These are phyloP conservation scores for Phengaris arion DNA, from an alignment of 2,888 invertebrate genomes.

Conservation along the genomic window DNA sequence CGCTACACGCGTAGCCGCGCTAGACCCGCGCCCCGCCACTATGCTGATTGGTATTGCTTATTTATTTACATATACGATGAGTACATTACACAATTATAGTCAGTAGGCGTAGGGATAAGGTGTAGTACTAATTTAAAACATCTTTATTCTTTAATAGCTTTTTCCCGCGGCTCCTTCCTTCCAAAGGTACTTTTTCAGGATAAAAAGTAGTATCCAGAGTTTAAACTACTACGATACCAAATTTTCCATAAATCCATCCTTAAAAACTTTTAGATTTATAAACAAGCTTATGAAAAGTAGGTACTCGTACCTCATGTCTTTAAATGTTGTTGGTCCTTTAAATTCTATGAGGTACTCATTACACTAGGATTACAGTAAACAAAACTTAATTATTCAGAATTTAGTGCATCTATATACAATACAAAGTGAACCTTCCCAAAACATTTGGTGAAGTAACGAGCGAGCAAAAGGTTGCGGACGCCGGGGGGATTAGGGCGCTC, in stretches of 20 bases:
- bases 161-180: no score
- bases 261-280: no score
- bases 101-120: no score
- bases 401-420: conserved; percentile 5
- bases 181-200: no score
- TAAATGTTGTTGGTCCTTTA: neutral
- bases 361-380: neutral
- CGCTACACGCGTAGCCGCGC: conserved; percentile 36
- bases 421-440: conserved; percentile 33
- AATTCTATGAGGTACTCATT: neutral
- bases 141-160: no score
- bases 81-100: neutral
- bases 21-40: neutral
- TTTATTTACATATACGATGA: neutral
- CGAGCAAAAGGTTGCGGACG: conserved; percentile 61
- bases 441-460: conserved; percentile 47
- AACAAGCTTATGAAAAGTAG: no score
- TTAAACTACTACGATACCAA: no score
- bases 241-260: no score
- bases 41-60: conserved; percentile 1
- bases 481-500: conserved; percentile 64
- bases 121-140: neutral
- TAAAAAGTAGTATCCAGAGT: no score
- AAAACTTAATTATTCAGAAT: conserved; percentile 3
- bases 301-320: neutral